phyloP scores from a whole-genome alignment of 1,140 invertebrate species.

The honey bee (Apis mellifera) region Amel_HAv3.1 CM009931.2:9235001-9235500 shows the following conservation, averaged over 20 bases:
- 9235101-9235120: too few relatives aligned
- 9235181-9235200: neutral
- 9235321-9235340: constrained; percentile 10
- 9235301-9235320: neutral
- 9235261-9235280: neutral
- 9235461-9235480: constrained; percentile 5
- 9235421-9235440: constrained; percentile 33
- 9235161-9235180: neutral
- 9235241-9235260: too few relatives aligned
- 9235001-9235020: constrained; percentile 12
- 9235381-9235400: constrained; percentile 22
- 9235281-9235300: neutral
- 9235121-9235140: neutral
- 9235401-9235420: constrained; percentile 46
- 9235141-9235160: neutral
- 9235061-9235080: neutral
- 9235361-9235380: constrained; percentile 27
- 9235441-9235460: constrained; percentile 21
- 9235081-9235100: neutral
- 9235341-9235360: neutral
- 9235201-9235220: neutral
- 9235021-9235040: neutral
- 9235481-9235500: neutral
- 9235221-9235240: neutral
- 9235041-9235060: neutral